Base-by-base conservation (phyloP, 1,140 invertebrate genomes). In the Drosophila punjabiensis region DNA sequence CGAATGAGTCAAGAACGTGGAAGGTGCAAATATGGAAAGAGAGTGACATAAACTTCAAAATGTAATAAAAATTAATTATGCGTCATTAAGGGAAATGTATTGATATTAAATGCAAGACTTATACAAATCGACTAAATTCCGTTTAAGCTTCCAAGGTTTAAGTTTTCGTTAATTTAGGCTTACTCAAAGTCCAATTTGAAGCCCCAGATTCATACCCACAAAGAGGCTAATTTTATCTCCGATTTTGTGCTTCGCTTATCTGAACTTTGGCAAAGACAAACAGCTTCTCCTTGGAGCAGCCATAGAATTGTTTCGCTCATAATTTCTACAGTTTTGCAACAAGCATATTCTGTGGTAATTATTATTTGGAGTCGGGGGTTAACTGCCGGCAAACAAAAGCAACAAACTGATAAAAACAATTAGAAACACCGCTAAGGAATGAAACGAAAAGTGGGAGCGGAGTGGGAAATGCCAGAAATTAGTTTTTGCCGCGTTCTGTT, bases 311-410 rank as follows among this genome's bases (percentile, higher is more conserved):
- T 28, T 32, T 18, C 13, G 30, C 37, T 41, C 53, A 61, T 55
- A 73, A 62, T 50, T 35, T 74, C 69, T 74, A 37, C 20, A 74
- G 70, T 74, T 62, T 74, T 62, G 70, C 56, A 74, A 69, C 50
- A 48, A 39, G 24, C 65, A 47, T 35, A 37, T 71, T 47, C 65
- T 43, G 35, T 37, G 43, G 71, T 74, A 74, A 74, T 74, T 74
- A 74, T 74, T 74, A 62, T 61, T 74, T 61, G 32, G 32, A 62
- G 71, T 74, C 71, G 37, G 32, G 52, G 71, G 71, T 74, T 62
- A 74, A 74, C 71, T 74, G 45, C 56, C 69, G 71, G 32, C 55
- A 74, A 74, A 37, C 58, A 63, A 74, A 53, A 33, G n/a, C 8
- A 62, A 41, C 50, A 67, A 47, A 35, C 68, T 52, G 45, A 60